phyloP scores from a whole-genome alignment of 2,888 invertebrate species.

The Laspeyria flexula region DNA sequence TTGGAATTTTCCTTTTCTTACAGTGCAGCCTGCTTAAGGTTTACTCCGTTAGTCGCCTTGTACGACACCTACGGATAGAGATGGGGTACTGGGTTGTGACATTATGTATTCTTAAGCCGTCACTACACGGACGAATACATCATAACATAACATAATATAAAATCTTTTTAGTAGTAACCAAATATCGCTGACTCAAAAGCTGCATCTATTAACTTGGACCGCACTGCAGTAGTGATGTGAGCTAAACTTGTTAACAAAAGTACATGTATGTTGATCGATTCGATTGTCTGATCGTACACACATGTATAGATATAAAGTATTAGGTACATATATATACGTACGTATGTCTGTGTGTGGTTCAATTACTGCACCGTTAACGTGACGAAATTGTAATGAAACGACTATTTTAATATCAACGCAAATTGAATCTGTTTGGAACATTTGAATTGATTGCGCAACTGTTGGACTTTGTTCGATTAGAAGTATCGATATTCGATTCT shows the following conservation, averaged over 20 bases:
- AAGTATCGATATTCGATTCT: no score
- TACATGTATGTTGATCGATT: neutral
- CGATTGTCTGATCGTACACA: neutral
- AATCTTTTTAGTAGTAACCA: no score
- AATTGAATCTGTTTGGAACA: neutral
- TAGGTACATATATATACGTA: neutral
- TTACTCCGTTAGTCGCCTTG: no score
- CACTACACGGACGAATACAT: no score
- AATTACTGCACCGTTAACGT: conserved; percentile 3
- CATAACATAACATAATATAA: neutral
- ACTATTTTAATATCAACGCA: conserved; percentile 3
- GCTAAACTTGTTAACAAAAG: conserved; percentile 28
- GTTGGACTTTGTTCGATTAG: neutral
- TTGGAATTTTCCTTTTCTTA: no score
- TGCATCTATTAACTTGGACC: conserved; percentile 12
- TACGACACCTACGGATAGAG: no score
- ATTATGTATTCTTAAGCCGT: no score
- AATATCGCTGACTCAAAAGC: no score
- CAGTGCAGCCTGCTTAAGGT: no score
- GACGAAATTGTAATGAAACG: conserved; percentile 10
- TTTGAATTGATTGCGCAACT: conserved; percentile 3
- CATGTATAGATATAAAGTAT: neutral
- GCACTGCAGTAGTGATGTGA: conserved; percentile 21
- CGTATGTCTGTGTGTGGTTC: neutral
- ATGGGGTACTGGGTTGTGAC: no score